These are phyloP conservation scores for Ruditapes philippinarum DNA, from an alignment of 1,140 invertebrate genomes.

Conservation along the genomic window DNA sequence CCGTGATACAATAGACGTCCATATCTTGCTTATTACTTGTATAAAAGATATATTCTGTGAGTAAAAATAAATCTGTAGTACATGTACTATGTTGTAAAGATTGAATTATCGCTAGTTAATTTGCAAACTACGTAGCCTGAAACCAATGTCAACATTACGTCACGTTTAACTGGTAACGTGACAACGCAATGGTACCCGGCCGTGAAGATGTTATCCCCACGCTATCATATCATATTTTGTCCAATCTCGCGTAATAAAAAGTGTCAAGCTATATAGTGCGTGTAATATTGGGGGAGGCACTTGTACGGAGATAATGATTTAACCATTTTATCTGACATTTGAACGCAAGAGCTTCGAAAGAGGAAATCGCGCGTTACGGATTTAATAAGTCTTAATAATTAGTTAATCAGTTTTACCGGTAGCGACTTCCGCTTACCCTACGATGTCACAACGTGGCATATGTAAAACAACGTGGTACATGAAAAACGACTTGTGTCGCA, in stretches of 20 bases:
- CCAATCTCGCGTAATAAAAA: conserved; percentile 60
- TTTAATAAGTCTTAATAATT: conserved; percentile 30
- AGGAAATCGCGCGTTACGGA: conserved; percentile 3
- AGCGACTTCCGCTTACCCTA: background rate
- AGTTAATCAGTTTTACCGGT: conserved; percentile 33
- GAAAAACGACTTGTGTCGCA: too few relatives aligned
- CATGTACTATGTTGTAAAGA: too few relatives aligned
- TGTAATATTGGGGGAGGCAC: conserved; percentile 45
- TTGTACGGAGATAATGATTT: conserved; percentile 61
- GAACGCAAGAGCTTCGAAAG: conserved; percentile 28
- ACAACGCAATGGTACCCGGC: background rate
- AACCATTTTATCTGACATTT: conserved; percentile 42
- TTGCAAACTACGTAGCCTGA: too few relatives aligned
- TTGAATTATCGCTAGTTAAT: too few relatives aligned
- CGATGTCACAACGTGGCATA: background rate
- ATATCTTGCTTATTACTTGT: too few relatives aligned
- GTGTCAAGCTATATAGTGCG: conserved; percentile 61
- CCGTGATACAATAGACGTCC: too few relatives aligned
- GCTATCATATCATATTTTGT: conserved; percentile 16
- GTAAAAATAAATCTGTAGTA: too few relatives aligned
- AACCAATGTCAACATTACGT: background rate
- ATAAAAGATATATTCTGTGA: too few relatives aligned
- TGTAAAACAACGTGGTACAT: too few relatives aligned
- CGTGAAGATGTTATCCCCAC: background rate
- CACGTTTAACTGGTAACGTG: conserved; percentile 25